phyloP scores from a whole-genome alignment of 1,140 invertebrate genomes.

The Helicoverpa zea region DNA sequence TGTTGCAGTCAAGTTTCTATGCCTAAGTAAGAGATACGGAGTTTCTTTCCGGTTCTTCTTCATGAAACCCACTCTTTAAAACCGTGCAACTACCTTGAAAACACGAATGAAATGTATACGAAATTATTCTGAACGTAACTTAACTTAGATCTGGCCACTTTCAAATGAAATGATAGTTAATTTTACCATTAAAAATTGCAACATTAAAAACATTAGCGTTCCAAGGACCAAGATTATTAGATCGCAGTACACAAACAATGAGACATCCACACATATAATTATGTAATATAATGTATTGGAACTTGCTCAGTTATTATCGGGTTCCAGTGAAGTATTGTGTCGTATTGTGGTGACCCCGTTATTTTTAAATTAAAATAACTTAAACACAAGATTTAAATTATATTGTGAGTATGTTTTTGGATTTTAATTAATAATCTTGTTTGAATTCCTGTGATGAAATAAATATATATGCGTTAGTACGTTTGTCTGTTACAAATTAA shows the following conservation, averaged over 20 bases:
- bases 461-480: no score
- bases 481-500: background rate
- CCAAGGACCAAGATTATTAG: background rate
- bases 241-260: background rate
- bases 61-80: no score
- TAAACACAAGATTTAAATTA: background rate
- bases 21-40: no score
- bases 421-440: no score
- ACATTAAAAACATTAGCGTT: background rate
- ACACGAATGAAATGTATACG: no score
- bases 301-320: constrained; percentile 7
- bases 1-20: no score
- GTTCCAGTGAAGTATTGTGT: background rate
- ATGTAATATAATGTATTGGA: constrained; percentile 12
- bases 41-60: no score
- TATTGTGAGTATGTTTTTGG: background rate
- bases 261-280: constrained; percentile 6
- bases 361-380: constrained; percentile 9
- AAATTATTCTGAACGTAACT: no score
- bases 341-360: background rate
- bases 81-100: no score
- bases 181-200: no score
- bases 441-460: background rate
- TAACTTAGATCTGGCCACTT: no score
- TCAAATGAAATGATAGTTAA: no score